phyloP scores from a whole-genome alignment of 2,888 invertebrate genomes.

The Noctua pronuba region DNA sequence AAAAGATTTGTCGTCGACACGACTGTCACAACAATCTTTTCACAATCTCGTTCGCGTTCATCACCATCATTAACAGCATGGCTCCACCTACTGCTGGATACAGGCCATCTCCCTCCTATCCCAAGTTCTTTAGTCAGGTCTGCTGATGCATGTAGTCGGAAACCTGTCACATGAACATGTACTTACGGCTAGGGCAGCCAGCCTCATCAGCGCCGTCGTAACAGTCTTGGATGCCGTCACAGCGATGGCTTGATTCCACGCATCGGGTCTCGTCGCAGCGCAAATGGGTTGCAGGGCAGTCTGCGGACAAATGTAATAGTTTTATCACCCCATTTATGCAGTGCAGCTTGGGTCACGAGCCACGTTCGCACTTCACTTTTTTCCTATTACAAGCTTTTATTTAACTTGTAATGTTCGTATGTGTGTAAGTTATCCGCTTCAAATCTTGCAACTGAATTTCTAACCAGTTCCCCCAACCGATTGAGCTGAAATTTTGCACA shows the following conservation, averaged over 20 bases:
- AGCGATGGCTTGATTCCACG: conserved; percentile 88
- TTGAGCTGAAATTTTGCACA: not conserved
- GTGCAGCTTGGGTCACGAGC: too few relatives aligned
- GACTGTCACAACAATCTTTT: not conserved
- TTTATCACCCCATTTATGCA: not conserved
- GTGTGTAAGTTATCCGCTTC: not conserved
- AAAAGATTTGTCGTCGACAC: not conserved
- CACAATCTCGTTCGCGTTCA: not conserved
- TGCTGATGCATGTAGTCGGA: not conserved
- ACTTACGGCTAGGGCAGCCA: conserved; percentile 87
- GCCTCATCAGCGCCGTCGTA: conserved; percentile 92
- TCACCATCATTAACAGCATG: not conserved
- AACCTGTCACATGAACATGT: conserved; percentile 27
- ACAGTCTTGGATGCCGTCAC: conserved; percentile 92
- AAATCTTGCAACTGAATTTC: not conserved
- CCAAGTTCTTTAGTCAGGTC: not conserved
- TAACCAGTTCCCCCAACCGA: not conserved
- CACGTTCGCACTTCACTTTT: not conserved
- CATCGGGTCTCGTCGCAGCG: conserved; percentile 91
- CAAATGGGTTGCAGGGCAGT: conserved; percentile 78
- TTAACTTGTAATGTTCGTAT: not conserved
- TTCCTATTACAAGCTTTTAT: too few relatives aligned
- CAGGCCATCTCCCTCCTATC: not conserved
- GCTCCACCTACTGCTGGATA: not conserved
- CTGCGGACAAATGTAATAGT: conserved; percentile 67